Evolutionary conservation across 2,797 vertebrate genomes (phyloP).

Genomic region (Poeciliopsis paucimaculata): DNA sequence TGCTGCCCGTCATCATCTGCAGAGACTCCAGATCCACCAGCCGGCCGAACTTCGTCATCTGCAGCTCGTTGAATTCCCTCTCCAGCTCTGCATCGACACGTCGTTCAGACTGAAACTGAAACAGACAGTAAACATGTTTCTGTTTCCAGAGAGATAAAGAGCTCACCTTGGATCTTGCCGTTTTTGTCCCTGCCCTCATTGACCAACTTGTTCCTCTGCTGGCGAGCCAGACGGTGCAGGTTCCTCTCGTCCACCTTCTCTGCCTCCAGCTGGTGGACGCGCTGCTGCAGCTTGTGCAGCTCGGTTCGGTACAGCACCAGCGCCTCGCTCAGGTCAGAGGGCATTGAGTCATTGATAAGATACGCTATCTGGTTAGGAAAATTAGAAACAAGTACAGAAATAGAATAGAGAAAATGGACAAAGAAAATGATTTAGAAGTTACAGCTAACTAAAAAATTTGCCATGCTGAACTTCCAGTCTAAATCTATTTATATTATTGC

Average conservation of each 20-base stretch:
- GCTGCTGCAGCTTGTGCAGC: conserved; percentile 79
- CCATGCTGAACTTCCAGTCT: no score
- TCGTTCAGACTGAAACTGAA: background rate
- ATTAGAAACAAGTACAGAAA: background rate
- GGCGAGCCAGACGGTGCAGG: conserved; percentile 75
- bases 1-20: conserved; percentile 84
- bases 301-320: conserved; percentile 84
- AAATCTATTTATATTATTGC: no score
- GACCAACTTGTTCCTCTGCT: conserved; percentile 81
- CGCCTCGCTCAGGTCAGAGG: conserved; percentile 78
- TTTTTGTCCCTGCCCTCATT: conserved; percentile 84
- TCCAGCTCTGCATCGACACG: conserved; percentile 77
- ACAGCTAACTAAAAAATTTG: no score
- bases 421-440: no score
- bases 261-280: conserved; percentile 78
- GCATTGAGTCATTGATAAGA: conserved; percentile 74
- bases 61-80: conserved; percentile 79
- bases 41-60: conserved; percentile 89
- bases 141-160: background rate
- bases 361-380: conserved; percentile 75
- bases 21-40: conserved; percentile 88
- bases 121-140: background rate
- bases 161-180: conserved; percentile 77
- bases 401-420: background rate
- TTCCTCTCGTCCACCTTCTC: conserved; percentile 85